Conservation (phyloP, 2,888 invertebrate genomes). For the Ectropis crepuscularia region DNA sequence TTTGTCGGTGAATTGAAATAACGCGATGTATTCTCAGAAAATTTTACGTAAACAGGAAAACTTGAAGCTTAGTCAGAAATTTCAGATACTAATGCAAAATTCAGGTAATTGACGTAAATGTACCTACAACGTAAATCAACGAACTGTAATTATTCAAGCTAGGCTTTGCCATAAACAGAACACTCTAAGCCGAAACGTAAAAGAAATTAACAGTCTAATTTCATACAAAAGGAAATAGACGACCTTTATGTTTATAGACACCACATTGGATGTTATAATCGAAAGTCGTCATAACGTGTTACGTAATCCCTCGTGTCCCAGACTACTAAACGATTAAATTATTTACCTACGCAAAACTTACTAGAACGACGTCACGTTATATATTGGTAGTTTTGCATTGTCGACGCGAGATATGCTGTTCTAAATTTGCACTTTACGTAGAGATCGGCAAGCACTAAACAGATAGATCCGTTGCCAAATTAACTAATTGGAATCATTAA, state of each 20-base stretch:
- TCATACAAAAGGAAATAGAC: slow-evolving; percentile 2
- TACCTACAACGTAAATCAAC: slow-evolving; percentile 6
- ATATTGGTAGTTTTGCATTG: slow-evolving; percentile 10
- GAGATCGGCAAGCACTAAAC: slow-evolving; percentile 31
- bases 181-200: neutral
- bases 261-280: slow-evolving; percentile 18
- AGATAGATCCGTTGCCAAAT: slow-evolving; percentile 38
- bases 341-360: slow-evolving; percentile 28
- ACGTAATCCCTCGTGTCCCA: slow-evolving; percentile 20
- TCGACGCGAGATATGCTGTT: slow-evolving; percentile 31
- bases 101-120: slow-evolving; percentile 20
- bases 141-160: neutral
- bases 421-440: slow-evolving; percentile 25
- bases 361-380: slow-evolving; percentile 28
- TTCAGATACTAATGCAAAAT: slow-evolving; percentile 17
- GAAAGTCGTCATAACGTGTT: slow-evolving; percentile 32
- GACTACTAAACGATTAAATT: slow-evolving; percentile 23
- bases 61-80: slow-evolving; percentile 25
- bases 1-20: no score
- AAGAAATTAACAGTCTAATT: neutral
- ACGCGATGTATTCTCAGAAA: slow-evolving; percentile 13
- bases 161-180: neutral
- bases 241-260: slow-evolving; percentile 3
- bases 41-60: slow-evolving; percentile 32
- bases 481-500: slow-evolving; percentile 36